A percentile compares a stretch with the other conserved stretches of the same genome.
Evolutionary conservation across 2,113 vertebrate species (phyloP).

Genomic region (Parus major): DNA sequence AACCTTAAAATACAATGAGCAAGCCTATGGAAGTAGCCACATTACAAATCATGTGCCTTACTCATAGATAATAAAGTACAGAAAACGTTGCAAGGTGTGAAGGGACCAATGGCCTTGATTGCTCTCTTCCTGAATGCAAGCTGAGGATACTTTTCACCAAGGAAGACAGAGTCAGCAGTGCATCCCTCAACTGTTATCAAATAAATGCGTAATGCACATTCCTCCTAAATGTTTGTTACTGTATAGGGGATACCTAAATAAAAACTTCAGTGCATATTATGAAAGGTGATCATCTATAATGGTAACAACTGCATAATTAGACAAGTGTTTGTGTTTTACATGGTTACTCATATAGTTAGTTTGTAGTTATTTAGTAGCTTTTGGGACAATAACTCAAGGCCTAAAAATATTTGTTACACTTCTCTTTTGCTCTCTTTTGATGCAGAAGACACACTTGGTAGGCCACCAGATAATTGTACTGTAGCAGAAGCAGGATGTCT

Average conservation of each 20-base stretch:
- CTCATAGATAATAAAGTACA: background rate
- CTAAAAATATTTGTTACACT: background rate
- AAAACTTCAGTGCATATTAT: background rate
- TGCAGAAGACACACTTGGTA: background rate
- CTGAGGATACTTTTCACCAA: background rate
- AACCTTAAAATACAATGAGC: background rate
- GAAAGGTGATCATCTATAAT: background rate
- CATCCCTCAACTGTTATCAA: background rate
- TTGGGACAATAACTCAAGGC: background rate
- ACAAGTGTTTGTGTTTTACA: background rate
- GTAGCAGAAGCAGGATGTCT: background rate
- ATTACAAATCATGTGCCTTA: conserved; percentile 23
- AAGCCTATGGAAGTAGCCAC: background rate
- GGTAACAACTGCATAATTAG: background rate
- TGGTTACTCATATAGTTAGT: background rate
- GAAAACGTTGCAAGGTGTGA: background rate
- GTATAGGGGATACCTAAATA: background rate
- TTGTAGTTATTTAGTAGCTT: background rate
- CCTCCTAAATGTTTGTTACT: background rate
- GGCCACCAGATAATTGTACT: background rate
- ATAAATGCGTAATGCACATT: background rate
- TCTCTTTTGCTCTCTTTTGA: background rate
- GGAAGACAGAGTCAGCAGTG: background rate
- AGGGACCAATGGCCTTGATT: background rate
- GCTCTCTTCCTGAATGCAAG: background rate